Evolutionary conservation across 2,888 invertebrate genomes (phyloP), one percentile per base, ranked within the genome.

Genomic region (Epinotia ramella): DNA sequence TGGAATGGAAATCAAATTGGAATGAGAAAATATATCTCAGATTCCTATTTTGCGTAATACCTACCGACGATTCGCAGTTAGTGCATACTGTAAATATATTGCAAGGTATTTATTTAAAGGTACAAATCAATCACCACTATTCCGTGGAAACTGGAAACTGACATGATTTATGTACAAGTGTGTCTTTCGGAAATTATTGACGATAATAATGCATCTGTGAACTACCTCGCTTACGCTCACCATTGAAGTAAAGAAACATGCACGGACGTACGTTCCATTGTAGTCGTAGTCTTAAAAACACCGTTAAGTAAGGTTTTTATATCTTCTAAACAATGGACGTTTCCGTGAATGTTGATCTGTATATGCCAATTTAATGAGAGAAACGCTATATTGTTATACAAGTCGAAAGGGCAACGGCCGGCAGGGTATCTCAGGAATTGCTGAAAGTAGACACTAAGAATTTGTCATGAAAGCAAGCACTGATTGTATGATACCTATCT

Each of bases 151-250:
- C 46, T 49, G 49, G 53, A 53, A 53, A 53, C 53, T 53, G n/a
- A 53, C n/a, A 53, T 13, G 53, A 53, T 53, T n/a, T 53, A 53
- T 53, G 28, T n/a, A n/a, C 12, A 24, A 44, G n/a, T 33, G n/a
- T n/a, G 53, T 56, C 53, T 53, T 49, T 4, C 28, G n/a, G 28
- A 28, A 53, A 53, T 24, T 24, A 18, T 53, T 53, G 53, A 24
- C 9, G 11, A 66, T 33, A 28, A 66, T 33, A 28, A 65, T 46
- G 64, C 20, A 49, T 13, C 64, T 65, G 18, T 46, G 46, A 7
- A 53, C 66, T 66, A 53, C 66, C 66, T 53, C n/a, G 13, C 66
- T 66, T 66, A 56, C 66, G 66, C 33, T 12, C 24, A 44, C 46
- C 9, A 20, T 33, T 16, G 6, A 64, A 20, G 13, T 44, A 46